Conservation (phyloP, 2,888 invertebrate species). For the Dichetophora obliterata region DNA sequence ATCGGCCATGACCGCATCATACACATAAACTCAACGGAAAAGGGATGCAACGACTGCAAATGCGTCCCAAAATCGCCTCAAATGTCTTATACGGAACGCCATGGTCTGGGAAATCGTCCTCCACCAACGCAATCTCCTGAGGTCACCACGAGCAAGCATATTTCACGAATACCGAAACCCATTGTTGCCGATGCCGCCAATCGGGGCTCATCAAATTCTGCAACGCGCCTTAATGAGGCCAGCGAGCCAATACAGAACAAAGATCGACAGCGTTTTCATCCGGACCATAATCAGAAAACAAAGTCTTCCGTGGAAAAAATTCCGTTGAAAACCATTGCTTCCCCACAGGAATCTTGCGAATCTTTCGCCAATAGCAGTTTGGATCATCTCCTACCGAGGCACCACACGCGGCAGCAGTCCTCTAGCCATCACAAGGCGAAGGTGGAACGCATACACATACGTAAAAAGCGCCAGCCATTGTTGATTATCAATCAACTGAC, state of each 20-base stretch:
- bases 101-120: slow-evolving; percentile 2
- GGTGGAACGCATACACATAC: slow-evolving; percentile 62
- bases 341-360: not conserved
- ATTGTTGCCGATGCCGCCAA: slow-evolving; percentile 17
- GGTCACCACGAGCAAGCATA: slow-evolving; percentile 21
- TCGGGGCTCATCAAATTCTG: slow-evolving; percentile 21
- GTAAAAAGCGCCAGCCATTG: slow-evolving; percentile 65
- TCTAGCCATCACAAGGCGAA: slow-evolving; percentile 52
- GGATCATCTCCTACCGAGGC: slow-evolving; percentile 48
- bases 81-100: not conserved
- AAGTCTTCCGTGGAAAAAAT: not conserved
- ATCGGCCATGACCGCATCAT: slow-evolving; percentile 47
- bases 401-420: slow-evolving; percentile 35
- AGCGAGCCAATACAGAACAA: slow-evolving; percentile 55
- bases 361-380: slow-evolving; percentile 18
- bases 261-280: slow-evolving; percentile 57
- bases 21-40: slow-evolving; percentile 39
- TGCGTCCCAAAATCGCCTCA: not conserved
- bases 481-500: slow-evolving; percentile 63
- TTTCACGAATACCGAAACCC: slow-evolving; percentile 57
- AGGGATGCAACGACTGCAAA: slow-evolving; percentile 48
- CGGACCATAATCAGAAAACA: slow-evolving; percentile 6
- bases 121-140: not conserved
- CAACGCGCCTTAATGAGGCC: slow-evolving; percentile 50
- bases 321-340: not conserved